Conservation (phyloP, 2,888 invertebrate species). For the Drosophila neonasuta region DNA sequence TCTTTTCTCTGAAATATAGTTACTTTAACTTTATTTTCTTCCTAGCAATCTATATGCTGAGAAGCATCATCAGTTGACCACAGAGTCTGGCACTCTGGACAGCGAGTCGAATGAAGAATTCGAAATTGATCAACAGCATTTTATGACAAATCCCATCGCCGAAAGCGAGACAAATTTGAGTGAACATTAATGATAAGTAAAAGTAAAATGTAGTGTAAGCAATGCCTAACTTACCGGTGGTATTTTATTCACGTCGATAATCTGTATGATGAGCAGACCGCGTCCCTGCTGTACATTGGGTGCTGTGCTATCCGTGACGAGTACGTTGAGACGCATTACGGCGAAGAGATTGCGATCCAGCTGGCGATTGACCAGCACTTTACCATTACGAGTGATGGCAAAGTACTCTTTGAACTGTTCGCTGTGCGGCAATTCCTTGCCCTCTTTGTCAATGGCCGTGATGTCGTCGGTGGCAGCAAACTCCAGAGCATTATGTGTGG, state of each 20-base stretch:
- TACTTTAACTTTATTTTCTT: neutral
- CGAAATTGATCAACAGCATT: constrained; percentile 42
- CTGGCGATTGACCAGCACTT: constrained; percentile 81
- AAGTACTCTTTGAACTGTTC: constrained; percentile 86
- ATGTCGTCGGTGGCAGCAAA: constrained; percentile 86
- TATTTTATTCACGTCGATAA: constrained; percentile 88
- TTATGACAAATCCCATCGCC: neutral
- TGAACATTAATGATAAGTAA: constrained; percentile 1
- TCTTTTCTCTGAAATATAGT: neutral
- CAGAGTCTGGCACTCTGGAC: constrained; percentile 7
- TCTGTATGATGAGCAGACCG: constrained; percentile 86
- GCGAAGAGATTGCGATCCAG: constrained; percentile 81
- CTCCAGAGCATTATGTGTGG: constrained; percentile 86
- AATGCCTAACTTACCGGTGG: constrained; percentile 83
- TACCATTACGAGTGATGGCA: constrained; percentile 85
- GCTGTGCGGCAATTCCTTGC: constrained; percentile 86
- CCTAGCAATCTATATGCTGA: constrained; percentile 72
- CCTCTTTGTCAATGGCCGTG: constrained; percentile 91
- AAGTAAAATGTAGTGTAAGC: constrained; percentile 5
- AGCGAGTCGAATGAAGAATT: constrained; percentile 49
- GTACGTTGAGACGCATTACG: constrained; percentile 89
- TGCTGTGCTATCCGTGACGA: constrained; percentile 91
- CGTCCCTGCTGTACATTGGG: constrained; percentile 89
- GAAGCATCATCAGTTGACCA: constrained; percentile 64
- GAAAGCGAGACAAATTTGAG: neutral